Percentiles rank a stretch among this genome's conserved stretches.
These are phyloP conservation scores for Dromococcyx pavoninus DNA, from an alignment of 2,797 vertebrate species.

Conservation along the genomic window DNA sequence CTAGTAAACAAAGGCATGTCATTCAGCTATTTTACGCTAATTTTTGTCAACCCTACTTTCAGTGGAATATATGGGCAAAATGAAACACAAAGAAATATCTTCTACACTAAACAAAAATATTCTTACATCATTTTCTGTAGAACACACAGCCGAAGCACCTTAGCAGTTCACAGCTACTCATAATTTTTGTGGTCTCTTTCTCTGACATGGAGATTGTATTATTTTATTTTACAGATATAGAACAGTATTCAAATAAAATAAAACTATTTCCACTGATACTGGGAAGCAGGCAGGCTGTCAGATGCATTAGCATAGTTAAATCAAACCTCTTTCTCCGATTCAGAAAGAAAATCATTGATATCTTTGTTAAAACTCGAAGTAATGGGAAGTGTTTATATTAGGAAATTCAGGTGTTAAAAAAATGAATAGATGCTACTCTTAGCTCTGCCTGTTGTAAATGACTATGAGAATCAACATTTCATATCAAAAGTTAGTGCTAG, in stretches of 20 bases:
- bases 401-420: background rate
- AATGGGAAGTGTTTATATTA: background rate
- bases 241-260: background rate
- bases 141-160: background rate
- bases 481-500: background rate
- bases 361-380: background rate
- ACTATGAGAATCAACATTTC: background rate
- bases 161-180: background rate
- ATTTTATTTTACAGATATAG: background rate
- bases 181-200: background rate
- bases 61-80: background rate
- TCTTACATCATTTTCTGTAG: background rate
- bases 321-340: background rate
- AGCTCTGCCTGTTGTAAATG: background rate
- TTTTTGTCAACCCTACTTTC: background rate
- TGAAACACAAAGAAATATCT: background rate
- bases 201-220: background rate
- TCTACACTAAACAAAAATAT: background rate
- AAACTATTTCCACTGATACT: background rate
- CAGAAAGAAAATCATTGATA: background rate
- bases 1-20: background rate
- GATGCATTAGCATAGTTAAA: background rate
- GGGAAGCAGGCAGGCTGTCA: background rate
- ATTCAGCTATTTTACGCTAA: background rate
- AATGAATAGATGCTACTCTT: background rate